Evolutionary conservation across 2,797 vertebrate species (phyloP), one percentile per base, ranked within the genome.

Genomic region (Paedocypris micromegethes): DNA sequence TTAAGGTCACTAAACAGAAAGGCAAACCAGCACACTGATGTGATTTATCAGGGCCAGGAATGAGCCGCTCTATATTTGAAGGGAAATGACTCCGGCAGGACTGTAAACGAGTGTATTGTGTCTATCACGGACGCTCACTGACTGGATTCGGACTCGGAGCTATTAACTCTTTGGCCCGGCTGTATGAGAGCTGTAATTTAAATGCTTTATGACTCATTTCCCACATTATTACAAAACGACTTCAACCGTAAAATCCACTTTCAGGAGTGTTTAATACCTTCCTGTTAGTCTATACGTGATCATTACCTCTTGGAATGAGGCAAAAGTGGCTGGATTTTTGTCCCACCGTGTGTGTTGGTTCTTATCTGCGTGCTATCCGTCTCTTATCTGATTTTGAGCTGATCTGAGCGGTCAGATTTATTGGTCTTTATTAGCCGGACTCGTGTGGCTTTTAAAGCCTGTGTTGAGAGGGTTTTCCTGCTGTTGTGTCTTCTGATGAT

Each of bases 171-270:
- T 39, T 5, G 66, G 55, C 51, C 44, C 45, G 72, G 9, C 41
- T 42, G 40, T 49, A 7, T 58, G 73, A 52, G 58, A 41, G 41
- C 64, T 49, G 64, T 52, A 57, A 4, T 63, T 61, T 48, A 63
- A 66, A 66, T 66, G 47, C 49, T 74, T 74, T 65, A 74, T 65
- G 66, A 74, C 55, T 68, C 66, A 74, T 69, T 74, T 73, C 59
- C 58, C 50, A 65, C 58, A 49, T 67, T 64, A 58, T 71, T 55
- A 63, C 63, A 62, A 53, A 71, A 55, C 5, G 53, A 58, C 42
- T 40, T 65, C 58, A 67, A 3, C 68, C 43, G 47, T 66, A 51
- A 57, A 71, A 54, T 57, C 40, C 48, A 3, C 53, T 48, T 58
- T 56, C 51, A 48, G 72, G 44, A 66, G 73, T 56, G 64, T 61